phyloP scores from a whole-genome alignment of 2,797 vertebrate species.

The Phoebastria nigripes region DNA sequence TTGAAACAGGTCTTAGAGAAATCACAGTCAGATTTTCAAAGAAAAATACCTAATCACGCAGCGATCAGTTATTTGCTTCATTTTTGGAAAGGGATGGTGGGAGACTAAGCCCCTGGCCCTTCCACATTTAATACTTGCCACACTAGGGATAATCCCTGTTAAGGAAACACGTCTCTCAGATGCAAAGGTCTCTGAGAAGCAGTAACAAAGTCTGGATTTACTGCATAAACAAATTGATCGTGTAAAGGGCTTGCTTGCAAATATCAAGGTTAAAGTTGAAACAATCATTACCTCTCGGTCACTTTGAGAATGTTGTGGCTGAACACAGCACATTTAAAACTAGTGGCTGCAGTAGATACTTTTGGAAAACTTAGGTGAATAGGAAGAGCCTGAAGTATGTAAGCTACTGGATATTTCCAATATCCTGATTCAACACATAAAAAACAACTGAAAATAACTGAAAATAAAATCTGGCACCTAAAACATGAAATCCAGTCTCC shows the following conservation, averaged over 20 bases:
- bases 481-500: background rate
- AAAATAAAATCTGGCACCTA: background rate
- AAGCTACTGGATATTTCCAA: background rate
- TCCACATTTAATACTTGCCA: background rate
- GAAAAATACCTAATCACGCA: background rate
- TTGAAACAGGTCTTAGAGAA: background rate
- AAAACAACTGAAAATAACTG: background rate
- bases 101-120: background rate
- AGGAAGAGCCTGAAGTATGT: background rate
- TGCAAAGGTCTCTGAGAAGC: slow-evolving; percentile 48
- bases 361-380: background rate
- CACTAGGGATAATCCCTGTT: background rate
- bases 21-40: background rate
- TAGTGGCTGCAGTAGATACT: background rate
- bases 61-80: background rate
- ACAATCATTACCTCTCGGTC: slow-evolving; percentile 40
- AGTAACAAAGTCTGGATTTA: slow-evolving; percentile 56
- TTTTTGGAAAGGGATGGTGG: background rate
- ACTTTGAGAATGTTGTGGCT: background rate
- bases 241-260: slow-evolving; percentile 55
- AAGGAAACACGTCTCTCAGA: background rate
- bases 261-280: slow-evolving; percentile 55
- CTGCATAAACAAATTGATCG: slow-evolving; percentile 55
- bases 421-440: background rate
- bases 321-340: background rate